A percentile compares a stretch with the other conserved stretches of the same genome.
Conservation (phyloP, 2,888 invertebrate species). For the Troides aeacus region DNA sequence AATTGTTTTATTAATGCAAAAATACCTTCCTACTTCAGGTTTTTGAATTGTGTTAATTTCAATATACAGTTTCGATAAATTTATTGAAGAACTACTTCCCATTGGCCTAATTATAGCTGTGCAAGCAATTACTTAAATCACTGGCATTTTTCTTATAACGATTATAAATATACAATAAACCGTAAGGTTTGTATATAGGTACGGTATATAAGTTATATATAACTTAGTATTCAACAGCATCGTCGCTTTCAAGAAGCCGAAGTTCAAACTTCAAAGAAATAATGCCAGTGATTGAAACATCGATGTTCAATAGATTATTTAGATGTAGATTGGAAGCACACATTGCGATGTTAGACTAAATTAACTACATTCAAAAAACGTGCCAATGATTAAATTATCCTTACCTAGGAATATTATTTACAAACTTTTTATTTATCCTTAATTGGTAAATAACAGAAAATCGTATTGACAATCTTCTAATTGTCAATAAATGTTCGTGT, state of each 20-base stretch:
- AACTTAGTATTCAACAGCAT: too few species aligned
- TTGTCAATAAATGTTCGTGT: too few species aligned
- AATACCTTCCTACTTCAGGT: background rate
- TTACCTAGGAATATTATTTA: too few species aligned
- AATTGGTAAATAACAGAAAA: too few species aligned
- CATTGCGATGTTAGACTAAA: slow-evolving; percentile 30
- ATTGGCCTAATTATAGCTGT: slow-evolving; percentile 29
- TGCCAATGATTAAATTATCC: background rate
- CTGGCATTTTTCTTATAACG: slow-evolving; percentile 40
- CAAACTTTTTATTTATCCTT: too few species aligned
- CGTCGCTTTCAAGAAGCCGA: background rate
- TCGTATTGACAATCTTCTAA: too few species aligned
- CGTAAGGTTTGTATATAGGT: too few species aligned
- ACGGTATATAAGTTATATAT: too few species aligned
- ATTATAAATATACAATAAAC: too few species aligned
- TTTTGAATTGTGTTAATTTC: background rate
- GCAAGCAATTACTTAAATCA: slow-evolving; percentile 36
- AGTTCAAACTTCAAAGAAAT: slow-evolving; percentile 2
- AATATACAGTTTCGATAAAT: background rate
- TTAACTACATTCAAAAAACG: background rate
- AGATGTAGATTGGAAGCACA: slow-evolving; percentile 28
- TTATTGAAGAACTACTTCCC: background rate
- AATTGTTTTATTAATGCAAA: too few species aligned
- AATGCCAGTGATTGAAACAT: slow-evolving; percentile 44
- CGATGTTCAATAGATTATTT: slow-evolving; percentile 37